Evolutionary conservation across 53 echinoderm and acorn worm genomes (phyloP).

Genomic region (Antedon mediterranea): DNA sequence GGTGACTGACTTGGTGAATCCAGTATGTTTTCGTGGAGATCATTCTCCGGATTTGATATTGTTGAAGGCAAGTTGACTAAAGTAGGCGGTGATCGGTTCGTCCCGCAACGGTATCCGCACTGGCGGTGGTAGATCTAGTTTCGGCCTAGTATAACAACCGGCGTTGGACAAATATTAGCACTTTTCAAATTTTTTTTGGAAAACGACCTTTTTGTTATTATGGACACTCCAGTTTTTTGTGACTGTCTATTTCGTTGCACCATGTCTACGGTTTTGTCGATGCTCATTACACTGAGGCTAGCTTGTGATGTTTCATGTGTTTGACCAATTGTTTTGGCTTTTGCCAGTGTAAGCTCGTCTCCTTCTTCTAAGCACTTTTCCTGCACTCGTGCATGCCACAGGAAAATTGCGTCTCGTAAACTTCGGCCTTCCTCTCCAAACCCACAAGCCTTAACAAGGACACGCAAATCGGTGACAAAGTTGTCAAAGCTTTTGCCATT

Average conservation of each 20-base stretch:
- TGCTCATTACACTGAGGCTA: not conserved
- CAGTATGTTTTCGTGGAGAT: not conserved
- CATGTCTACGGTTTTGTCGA: not conserved
- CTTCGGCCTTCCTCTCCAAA: conserved; percentile 27
- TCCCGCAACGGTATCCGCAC: too few relatives aligned
- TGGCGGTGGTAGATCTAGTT: too few relatives aligned
- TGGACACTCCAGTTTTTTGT: not conserved
- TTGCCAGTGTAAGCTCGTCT: not conserved
- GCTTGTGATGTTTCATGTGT: not conserved
- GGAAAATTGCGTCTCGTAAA: not conserved
- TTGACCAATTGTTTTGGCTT: not conserved
- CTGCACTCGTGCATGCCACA: not conserved
- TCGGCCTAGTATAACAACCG: too few relatives aligned
- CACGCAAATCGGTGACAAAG: conserved; percentile 44
- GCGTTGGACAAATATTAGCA: too few relatives aligned
- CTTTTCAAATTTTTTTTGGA: too few relatives aligned
- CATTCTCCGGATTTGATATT: not conserved
- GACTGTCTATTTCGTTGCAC: not conserved
- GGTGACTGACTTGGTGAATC: not conserved
- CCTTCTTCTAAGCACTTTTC: not conserved
- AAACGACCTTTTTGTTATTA: too few relatives aligned
- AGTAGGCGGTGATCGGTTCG: not conserved
- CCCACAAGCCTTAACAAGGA: conserved; percentile 31
- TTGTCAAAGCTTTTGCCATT: conserved; percentile 15
- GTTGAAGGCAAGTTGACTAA: not conserved